Base-by-base conservation (phyloP, 2,113 vertebrate genomes). In the Cyrtonyx montezumae region DNA sequence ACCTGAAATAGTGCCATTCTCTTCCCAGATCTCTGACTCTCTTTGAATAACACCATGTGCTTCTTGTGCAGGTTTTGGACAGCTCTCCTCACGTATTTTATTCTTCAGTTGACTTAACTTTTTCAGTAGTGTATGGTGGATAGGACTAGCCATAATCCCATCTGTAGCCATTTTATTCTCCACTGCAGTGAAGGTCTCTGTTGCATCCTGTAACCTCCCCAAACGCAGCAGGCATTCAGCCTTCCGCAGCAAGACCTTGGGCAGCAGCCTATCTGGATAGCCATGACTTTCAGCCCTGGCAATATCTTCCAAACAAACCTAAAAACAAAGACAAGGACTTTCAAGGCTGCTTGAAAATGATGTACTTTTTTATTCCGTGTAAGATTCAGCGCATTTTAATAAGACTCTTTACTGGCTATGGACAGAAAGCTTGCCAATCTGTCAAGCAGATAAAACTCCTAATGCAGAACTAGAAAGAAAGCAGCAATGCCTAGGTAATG, bases 231-330 rank as follows among this genome's bases (percentile, higher is more conserved):
- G 94, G 81, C 99, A 99, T 55, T 98, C 97, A 2, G 92, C 79
- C 36, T 97, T 98, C 25, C 99, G 97, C 34, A 98, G 91, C 87
- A 98, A 93, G 43, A 99, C 66, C 97, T 99, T 99, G 91, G 97
- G 97, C 30, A 92, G 95, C 80, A 99, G 96, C 71, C 96, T 98
- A 83, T 97, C 96, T 17, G 99, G 99, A 93, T 98, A 99, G 48
- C 97, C 97, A 13, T 98, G 97, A 25, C 69, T 95, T 79, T 98
- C 78, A 40, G 99, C 99, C 84, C 95, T 97, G 40, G 81, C 74
- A 42, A 99, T 98, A 88, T 99, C 99, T 88, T 98, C 87, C 80
- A 99, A 97, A 91, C 98, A 99, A 56, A 97, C 97, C 99, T 99
- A 91, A 43, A 83, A 90, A 82, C 32, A 85, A 94, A 91, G 58